Evolutionary conservation across 2,797 vertebrate genomes (phyloP), one percentile per base, ranked within the genome.

Genomic region (Phrynocephalus vlangalii): DNA sequence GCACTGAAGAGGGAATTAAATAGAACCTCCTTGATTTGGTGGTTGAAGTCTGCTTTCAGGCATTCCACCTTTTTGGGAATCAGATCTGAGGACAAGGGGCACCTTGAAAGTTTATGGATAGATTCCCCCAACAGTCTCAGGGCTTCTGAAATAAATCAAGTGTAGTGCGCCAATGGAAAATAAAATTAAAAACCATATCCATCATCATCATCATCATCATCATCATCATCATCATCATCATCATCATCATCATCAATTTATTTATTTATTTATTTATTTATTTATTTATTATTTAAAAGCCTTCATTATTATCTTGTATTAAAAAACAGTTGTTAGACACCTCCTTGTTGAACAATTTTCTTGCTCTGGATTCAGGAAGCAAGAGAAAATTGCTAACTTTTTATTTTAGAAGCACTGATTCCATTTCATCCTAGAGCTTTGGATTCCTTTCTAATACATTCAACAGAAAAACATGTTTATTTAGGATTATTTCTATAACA

Each of bases 1-100:
- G 99, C 99, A 92, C 98, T 99, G 97, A 99, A 99, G 92, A 99
- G 97, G 48, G 99, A 99, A 96, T 99, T 99, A 97, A 99, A 99
- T 90, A 99, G 98, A 91, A 99, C 99, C 96, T 99, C 99, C 95
- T 99, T 99, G 94, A 99, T 99, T 85, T 99, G 97, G 79, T 98
- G 98, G 95, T 99, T 99, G 95, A 99, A 99, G 96, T 99, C 98
- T 67, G 98, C 98, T 97, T 99, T 99, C 87, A 99, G 97, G 95
- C 98, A 98, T 95, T 99, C 98, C 93, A 99, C 99, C 94, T 99
- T 99, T 3, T 97, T 97, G 67, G 99, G 98, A 89, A 99, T 99
- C 92, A 99, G 96, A 94, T 99, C 98, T 0, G 99, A 98, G 8
- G 99, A 99, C 50, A 98, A 97, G 3, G 98, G 98, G 92, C 99